These are phyloP conservation scores for Drosophila mauritiana DNA, from an alignment of 1,140 invertebrate genomes.

Conservation along the genomic window DNA sequence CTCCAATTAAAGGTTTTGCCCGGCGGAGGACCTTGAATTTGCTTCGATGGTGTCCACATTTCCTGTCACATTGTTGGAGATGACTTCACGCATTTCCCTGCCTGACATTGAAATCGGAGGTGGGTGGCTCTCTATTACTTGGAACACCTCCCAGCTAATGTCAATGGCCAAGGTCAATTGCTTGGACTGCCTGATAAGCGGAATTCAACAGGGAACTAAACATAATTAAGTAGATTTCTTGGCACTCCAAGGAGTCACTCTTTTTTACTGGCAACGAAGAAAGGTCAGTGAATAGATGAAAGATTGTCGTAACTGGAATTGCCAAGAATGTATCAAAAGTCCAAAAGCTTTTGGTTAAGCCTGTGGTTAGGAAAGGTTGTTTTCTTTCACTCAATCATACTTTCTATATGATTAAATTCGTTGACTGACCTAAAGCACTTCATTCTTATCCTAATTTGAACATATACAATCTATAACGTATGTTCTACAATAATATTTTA, in stretches of 20 bases:
- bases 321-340: neutral
- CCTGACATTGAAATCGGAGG: slow-evolving; percentile 61
- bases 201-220: slow-evolving; percentile 47
- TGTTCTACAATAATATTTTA: too few relatives aligned
- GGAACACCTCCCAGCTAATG: slow-evolving; percentile 52
- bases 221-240: slow-evolving; percentile 49
- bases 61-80: slow-evolving; percentile 33
- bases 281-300: slow-evolving; percentile 37
- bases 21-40: slow-evolving; percentile 30
- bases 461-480: too few relatives aligned
- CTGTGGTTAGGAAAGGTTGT: neutral
- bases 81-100: slow-evolving; percentile 71
- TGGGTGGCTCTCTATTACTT: slow-evolving; percentile 34
- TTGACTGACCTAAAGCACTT: neutral
- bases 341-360: neutral
- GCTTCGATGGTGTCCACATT: slow-evolving; percentile 37
- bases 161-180: slow-evolving; percentile 74
- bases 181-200: slow-evolving; percentile 57
- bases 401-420: neutral
- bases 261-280: slow-evolving; percentile 3
- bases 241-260: slow-evolving; percentile 21
- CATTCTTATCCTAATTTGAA: neutral
- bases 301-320: slow-evolving; percentile 5
- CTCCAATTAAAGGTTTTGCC: slow-evolving; percentile 30
- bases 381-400: neutral